Evolutionary conservation across 2,888 invertebrate species (phyloP).

Genomic region (Trissoscelio sp.): DNA sequence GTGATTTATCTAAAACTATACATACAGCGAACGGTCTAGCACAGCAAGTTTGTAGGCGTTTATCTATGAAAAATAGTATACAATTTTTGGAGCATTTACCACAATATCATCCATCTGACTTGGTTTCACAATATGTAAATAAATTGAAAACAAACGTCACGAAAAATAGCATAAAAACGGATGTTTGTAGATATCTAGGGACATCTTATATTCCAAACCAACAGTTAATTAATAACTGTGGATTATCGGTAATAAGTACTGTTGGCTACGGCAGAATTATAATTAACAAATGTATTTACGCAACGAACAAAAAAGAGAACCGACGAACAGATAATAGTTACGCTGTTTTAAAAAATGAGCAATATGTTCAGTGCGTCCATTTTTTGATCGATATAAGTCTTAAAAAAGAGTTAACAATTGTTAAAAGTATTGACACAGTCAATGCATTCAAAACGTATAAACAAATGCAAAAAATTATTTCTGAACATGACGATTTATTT

Average conservation of each 20-base stretch:
- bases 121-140: too few species aligned
- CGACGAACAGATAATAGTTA: conserved; percentile 1
- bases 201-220: too few species aligned
- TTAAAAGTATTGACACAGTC: background rate
- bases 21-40: background rate
- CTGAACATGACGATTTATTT: too few species aligned
- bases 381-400: background rate
- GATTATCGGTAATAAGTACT: too few species aligned
- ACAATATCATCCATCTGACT: too few species aligned
- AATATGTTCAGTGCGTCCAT: background rate
- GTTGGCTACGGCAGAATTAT: too few species aligned
- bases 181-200: too few species aligned
- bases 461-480: background rate
- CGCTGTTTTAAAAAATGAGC: background rate
- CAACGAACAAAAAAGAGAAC: background rate
- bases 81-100: too few species aligned
- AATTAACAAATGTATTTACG: too few species aligned
- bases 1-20: background rate
- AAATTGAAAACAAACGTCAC: too few species aligned
- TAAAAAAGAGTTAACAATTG: background rate
- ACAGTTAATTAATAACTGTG: too few species aligned
- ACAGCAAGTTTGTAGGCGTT: background rate
- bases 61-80: background rate
- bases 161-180: too few species aligned
- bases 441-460: background rate